Evolutionary conservation across 1,140 invertebrate genomes (phyloP).

Genomic region (Coelopa frigida): DNA sequence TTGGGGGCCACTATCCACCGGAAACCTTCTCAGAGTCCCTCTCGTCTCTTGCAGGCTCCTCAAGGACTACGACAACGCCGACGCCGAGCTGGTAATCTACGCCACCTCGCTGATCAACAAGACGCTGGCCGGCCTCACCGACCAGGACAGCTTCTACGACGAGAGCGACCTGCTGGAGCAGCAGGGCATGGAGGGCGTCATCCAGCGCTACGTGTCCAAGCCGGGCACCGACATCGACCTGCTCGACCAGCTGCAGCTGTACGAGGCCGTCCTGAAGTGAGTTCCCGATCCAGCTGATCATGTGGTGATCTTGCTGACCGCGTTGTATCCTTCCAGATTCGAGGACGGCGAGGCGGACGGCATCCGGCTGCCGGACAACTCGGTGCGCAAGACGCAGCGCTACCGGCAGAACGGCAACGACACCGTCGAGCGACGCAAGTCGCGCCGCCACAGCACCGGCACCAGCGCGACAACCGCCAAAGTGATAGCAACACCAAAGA

Average conservation of each 20-base stretch:
- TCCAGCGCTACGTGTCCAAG: constrained; percentile 87
- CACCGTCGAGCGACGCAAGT: constrained; percentile 64
- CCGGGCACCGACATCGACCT: constrained; percentile 90
- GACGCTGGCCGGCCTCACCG: constrained; percentile 89
- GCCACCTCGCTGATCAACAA: constrained; percentile 96
- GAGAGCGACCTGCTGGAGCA: constrained; percentile 94
- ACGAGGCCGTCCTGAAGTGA: constrained; percentile 86
- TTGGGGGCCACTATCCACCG: no score
- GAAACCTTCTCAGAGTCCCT: no score
- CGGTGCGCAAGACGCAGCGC: constrained; percentile 67
- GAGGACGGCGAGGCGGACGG: constrained; percentile 44
- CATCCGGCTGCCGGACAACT: constrained; percentile 61
- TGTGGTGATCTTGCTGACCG: neutral
- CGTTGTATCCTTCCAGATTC: constrained; percentile 22
- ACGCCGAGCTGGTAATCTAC: constrained; percentile 93
- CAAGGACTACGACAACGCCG: constrained; percentile 88
- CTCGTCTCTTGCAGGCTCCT: constrained; percentile 57
- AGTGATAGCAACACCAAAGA: constrained; percentile 28
- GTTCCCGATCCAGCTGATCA: constrained; percentile 61
- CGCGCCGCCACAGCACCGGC: constrained; percentile 64
- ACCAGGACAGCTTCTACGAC: constrained; percentile 97
- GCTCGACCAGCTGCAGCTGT: constrained; percentile 88
- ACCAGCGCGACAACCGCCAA: constrained; percentile 51
- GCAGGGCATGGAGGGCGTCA: constrained; percentile 89
- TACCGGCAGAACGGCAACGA: constrained; percentile 54